Evolutionary conservation across 2,888 invertebrate species (phyloP), one percentile per base, ranked within the genome.

Genomic region (Pristionchus mayeri): DNA sequence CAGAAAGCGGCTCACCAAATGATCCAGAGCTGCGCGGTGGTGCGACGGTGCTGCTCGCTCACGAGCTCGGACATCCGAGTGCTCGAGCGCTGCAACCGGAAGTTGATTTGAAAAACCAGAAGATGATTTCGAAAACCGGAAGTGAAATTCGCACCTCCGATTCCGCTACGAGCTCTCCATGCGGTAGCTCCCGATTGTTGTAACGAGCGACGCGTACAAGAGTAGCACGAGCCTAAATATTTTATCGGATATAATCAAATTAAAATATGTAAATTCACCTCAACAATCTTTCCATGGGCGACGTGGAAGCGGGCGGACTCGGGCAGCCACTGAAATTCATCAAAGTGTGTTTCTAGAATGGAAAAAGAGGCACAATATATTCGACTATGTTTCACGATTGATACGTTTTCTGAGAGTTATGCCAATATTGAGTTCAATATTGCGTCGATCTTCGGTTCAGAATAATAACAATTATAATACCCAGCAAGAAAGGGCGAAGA

Each of bases 241-340:
- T n/a, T n/a, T n/a, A 44, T 9, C 44, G 7, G 13, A 44, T 44
- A 44, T 44, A 9, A 44, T 9, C 13, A 44, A 44, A 44, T 44
- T 27, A 30, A 48, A 27, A 30, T 27, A 21, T 18, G n/a, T 18
- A 34, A 30, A 2, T 40, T 37, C 4, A 79, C 80, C 44, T 60
- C 81, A n/a, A 63, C 81, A 2, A 63, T 60, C 48, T 86, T 97
- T 0, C 97, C 97, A 90, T 95, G 95, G 0, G 96, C 95, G 27
- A 97, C 96, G 91, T 97, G 96, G 93, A 95, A 97, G 86, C 97
- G 94, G 0, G 97, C 97, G 87, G 97, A 97, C 93, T 97, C 97
- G 48, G 97, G 97, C 84, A 97, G 93, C 97, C 97, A 97, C 97
- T 97, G 93, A 82, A 94, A 71, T 40, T 3, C 9, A n/a, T n/a